A percentile compares a stretch with the other conserved stretches of the same genome.
Conservation (phyloP, 2,797 vertebrate species). For the Eremophila alpestris region DNA sequence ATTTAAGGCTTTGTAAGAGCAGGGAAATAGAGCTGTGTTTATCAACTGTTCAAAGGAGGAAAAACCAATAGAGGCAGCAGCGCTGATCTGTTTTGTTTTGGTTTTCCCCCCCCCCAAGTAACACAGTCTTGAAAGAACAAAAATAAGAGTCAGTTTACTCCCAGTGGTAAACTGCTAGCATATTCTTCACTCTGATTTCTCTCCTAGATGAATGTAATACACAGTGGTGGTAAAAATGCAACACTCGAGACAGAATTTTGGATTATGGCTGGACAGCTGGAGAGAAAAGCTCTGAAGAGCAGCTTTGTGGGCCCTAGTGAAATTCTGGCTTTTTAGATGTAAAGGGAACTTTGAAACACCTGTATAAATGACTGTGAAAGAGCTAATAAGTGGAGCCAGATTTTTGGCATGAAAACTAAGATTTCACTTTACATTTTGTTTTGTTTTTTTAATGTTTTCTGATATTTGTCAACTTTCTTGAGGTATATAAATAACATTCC, state of each 20-base stretch:
- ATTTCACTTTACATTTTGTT: neutral
- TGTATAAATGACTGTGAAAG: neutral
- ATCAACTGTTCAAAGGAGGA: neutral
- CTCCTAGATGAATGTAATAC: conserved; percentile 49
- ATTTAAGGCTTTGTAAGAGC: conserved; percentile 13
- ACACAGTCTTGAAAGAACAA: conserved; percentile 16
- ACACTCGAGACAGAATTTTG: conserved; percentile 32
- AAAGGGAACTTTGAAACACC: neutral
- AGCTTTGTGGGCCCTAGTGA: conserved; percentile 2
- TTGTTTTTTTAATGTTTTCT: neutral
- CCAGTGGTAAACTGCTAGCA: conserved; percentile 36
- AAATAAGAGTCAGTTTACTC: conserved; percentile 20
- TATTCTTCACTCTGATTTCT: conserved; percentile 62
- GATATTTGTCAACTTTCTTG: neutral
- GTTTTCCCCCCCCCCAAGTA: neutral
- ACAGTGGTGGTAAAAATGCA: conserved; percentile 44
- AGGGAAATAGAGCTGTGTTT: neutral
- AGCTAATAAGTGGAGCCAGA: neutral
- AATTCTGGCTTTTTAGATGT: conserved; percentile 23
- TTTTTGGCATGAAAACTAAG: neutral
- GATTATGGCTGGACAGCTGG: neutral
- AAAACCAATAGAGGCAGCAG: neutral
- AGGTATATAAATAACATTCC: neutral
- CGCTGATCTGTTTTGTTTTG: neutral
- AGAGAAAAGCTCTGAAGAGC: conserved; percentile 50